Evolutionary conservation across 2,113 vertebrate genomes (phyloP).

Genomic region (Arothron firmamentum): DNA sequence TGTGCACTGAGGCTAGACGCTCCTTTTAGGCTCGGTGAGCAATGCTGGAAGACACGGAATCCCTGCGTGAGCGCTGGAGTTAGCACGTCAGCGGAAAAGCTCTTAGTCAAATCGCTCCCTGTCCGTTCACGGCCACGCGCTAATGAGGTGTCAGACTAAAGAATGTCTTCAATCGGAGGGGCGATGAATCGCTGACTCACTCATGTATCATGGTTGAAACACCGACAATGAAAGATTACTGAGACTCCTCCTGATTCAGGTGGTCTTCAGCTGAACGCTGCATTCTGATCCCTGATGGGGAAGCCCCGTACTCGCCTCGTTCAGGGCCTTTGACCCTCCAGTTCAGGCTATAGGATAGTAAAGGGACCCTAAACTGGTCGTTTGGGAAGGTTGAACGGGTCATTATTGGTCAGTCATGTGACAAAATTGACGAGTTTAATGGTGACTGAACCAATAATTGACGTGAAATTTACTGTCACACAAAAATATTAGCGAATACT

Average conservation of each 20-base stretch:
- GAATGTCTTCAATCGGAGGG: constrained; percentile 8
- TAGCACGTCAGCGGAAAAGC: constrained; percentile 6
- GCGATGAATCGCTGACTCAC: neutral
- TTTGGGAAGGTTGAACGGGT: too few species aligned
- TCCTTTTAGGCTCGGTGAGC: constrained; percentile 1
- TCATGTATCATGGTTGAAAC: neutral
- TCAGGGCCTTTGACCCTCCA: too few species aligned
- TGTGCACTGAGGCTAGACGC: constrained; percentile 2
- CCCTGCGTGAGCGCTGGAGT: constrained; percentile 21
- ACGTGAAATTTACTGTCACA: too few species aligned
- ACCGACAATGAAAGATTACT: neutral
- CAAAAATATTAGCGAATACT: too few species aligned
- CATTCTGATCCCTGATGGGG: neutral
- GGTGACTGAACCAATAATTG: too few species aligned
- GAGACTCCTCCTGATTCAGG: neutral
- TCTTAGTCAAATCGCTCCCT: constrained; percentile 10
- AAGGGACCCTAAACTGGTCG: too few species aligned
- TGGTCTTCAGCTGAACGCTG: neutral
- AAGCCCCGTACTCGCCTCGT: too few species aligned
- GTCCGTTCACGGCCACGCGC: neutral
- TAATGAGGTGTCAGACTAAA: constrained; percentile 28
- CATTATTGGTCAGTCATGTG: too few species aligned
- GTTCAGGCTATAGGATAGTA: too few species aligned
- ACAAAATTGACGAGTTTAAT: too few species aligned
- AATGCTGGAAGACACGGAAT: constrained; percentile 5